Evolutionary conservation across 2,797 vertebrate genomes (phyloP).

Genomic region (Malurus splendens): DNA sequence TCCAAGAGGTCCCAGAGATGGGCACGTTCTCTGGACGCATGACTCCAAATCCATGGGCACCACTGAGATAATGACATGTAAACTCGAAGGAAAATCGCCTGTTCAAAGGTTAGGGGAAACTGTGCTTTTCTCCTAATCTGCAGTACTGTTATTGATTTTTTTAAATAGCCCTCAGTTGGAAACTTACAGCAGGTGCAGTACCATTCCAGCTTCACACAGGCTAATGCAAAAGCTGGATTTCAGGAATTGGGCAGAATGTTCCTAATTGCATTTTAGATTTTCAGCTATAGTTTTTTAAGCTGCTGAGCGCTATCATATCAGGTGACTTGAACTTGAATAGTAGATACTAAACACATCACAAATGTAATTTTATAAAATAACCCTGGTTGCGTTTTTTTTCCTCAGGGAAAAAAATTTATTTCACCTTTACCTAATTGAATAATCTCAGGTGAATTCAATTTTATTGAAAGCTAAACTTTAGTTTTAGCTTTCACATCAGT

Average conservation of each 20-base stretch:
- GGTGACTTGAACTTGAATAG: not conserved
- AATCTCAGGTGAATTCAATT: not conserved
- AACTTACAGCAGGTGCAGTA: not conserved
- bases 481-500: not conserved
- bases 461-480: not conserved
- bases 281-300: not conserved
- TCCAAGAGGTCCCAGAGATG: not conserved
- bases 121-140: not conserved
- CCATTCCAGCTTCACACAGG: not conserved
- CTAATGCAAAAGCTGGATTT: not conserved
- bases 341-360: not conserved
- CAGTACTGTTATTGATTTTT: not conserved
- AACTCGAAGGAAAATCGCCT: not conserved
- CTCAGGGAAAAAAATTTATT: not conserved
- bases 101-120: not conserved
- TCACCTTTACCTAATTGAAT: not conserved
- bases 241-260: not conserved
- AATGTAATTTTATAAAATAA: not conserved
- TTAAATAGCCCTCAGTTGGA: not conserved
- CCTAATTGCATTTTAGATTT: not conserved
- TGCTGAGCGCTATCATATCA: not conserved
- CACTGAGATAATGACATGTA: not conserved
- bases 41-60: not conserved
- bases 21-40: not conserved
- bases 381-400: not conserved